Evolutionary conservation across 1,140 invertebrate species (phyloP).

Genomic region (Drosophila sturtevanti): DNA sequence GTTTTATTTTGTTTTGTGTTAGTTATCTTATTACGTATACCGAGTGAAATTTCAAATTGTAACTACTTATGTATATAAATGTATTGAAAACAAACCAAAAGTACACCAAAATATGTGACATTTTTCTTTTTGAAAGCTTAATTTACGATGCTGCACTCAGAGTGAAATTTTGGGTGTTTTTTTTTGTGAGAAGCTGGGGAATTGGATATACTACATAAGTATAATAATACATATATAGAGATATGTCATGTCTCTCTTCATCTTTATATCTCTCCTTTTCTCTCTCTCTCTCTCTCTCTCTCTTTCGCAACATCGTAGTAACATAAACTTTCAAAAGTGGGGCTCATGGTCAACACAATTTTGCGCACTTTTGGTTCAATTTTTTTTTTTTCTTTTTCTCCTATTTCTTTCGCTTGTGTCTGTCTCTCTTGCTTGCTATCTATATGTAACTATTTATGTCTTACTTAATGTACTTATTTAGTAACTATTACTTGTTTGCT

Average conservation of each 20-base stretch:
- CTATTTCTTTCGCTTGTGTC: neutral
- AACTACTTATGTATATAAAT: slow-evolving; percentile 30
- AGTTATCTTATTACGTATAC: slow-evolving; percentile 63
- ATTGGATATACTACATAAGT: neutral
- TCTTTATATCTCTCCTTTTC: neutral
- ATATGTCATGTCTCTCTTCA: neutral
- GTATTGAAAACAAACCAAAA: slow-evolving; percentile 60
- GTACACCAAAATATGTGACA: slow-evolving; percentile 59
- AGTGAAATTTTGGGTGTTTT: neutral
- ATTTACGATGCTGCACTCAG: slow-evolving; percentile 35
- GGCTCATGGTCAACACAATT: slow-evolving; percentile 67
- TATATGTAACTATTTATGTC: neutral
- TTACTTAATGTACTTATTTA: slow-evolving; percentile 15
- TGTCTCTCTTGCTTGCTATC: slow-evolving; percentile 5
- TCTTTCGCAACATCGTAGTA: slow-evolving; percentile 25
- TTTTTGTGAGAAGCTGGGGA: neutral
- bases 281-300: neutral
- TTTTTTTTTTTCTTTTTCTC: slow-evolving; percentile 9
- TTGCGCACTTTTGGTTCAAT: slow-evolving; percentile 58
- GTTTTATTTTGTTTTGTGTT: neutral
- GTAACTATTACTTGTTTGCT: slow-evolving; percentile 12
- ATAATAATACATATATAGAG: no score
- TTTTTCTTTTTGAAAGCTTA: slow-evolving; percentile 65
- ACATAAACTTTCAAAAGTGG: slow-evolving; percentile 67
- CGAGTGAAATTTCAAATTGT: slow-evolving; percentile 40